These are phyloP conservation scores for Reticulitermes lucifugus DNA, from an alignment of 2,888 invertebrate genomes.

Conservation along the genomic window DNA sequence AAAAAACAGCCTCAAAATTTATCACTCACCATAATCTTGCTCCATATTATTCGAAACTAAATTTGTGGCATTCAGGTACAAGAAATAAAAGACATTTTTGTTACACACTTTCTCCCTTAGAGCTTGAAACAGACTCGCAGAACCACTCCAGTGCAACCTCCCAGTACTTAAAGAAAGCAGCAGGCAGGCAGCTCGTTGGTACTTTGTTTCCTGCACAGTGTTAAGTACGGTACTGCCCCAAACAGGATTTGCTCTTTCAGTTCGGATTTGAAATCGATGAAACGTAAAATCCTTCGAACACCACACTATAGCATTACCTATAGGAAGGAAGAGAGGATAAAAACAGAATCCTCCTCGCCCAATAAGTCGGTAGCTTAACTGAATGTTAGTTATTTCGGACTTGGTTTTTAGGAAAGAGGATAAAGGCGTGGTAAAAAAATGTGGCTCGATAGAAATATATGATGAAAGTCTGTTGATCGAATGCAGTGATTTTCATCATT, in stretches of 20 bases:
- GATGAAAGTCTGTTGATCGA: too few species aligned
- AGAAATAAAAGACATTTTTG: too few species aligned
- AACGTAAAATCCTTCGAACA: conserved; percentile 30
- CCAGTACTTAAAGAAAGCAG: not conserved
- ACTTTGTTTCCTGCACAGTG: not conserved
- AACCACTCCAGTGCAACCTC: conserved; percentile 2
- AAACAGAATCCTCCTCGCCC: not conserved
- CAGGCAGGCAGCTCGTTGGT: not conserved
- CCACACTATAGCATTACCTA: not conserved
- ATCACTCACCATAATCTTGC: too few species aligned
- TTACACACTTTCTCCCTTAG: too few species aligned
- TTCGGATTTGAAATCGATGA: conserved; percentile 40
- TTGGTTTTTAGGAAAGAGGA: conserved; percentile 30
- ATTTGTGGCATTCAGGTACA: too few species aligned
- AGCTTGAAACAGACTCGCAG: not conserved
- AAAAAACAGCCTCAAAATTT: too few species aligned
- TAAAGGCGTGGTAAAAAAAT: conserved; percentile 17
- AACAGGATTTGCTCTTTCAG: conserved; percentile 30
- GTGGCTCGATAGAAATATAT: too few species aligned
- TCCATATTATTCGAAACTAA: too few species aligned
- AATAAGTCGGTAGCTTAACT: conserved; percentile 4
- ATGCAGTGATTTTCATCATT: too few species aligned
- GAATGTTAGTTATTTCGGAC: conserved; percentile 13
- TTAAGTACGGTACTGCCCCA: conserved; percentile 14
- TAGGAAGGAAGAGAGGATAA: not conserved